Evolutionary conservation across 2,888 invertebrate genomes (phyloP).

Genomic region (Aphelenchoides bicaudatus): DNA sequence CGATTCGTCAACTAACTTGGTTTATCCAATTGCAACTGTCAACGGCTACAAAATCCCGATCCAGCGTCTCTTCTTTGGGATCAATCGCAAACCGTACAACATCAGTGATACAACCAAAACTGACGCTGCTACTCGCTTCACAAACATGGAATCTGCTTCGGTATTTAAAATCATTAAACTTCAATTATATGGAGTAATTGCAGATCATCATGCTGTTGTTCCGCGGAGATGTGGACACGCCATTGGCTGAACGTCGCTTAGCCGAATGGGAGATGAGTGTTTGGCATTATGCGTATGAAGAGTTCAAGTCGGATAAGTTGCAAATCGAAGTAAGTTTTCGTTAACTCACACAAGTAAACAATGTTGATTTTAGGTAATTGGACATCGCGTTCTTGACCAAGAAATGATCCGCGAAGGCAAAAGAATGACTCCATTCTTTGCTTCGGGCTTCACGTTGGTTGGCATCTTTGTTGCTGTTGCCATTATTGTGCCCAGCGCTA

Average conservation of each 20-base stretch:
- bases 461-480: conserved; percentile 51
- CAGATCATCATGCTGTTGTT: conserved; percentile 56
- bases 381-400: conserved; percentile 53
- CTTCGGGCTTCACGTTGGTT: conserved; percentile 51
- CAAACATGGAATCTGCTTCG: conserved; percentile 54
- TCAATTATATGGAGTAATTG: conserved; percentile 9
- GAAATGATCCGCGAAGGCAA: conserved; percentile 58
- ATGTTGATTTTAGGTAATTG: conserved; percentile 46
- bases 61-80: conserved; percentile 50
- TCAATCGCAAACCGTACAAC: conserved; percentile 36
- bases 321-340: conserved; percentile 43
- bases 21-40: conserved; percentile 46
- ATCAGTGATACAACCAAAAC: conserved; percentile 14
- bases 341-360: background rate
- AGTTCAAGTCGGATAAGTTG: conserved; percentile 39
- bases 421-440: conserved; percentile 56
- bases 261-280: conserved; percentile 52
- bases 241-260: conserved; percentile 38
- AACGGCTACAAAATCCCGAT: conserved; percentile 51
- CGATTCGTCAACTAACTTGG: conserved; percentile 31
- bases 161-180: conserved; percentile 24
- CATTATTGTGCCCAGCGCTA: conserved; percentile 42
- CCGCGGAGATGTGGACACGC: conserved; percentile 44
- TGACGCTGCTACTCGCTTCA: conserved; percentile 37
- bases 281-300: conserved; percentile 42